Evolutionary conservation across 2,888 invertebrate genomes (phyloP).

Genomic region (Rotaria socialis): DNA sequence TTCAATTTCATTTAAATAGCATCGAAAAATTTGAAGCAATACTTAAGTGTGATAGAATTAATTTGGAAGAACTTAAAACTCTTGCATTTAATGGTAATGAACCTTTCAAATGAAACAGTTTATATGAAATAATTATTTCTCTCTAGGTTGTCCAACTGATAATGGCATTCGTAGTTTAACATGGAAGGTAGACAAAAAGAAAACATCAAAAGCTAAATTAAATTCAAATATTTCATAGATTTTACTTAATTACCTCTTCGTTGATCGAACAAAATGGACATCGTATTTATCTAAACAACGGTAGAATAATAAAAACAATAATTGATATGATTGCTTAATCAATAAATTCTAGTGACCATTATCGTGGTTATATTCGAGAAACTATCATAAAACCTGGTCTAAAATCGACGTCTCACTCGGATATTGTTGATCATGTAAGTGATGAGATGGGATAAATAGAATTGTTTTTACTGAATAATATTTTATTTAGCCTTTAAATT

Average conservation of each 20-base stretch:
- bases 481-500: conserved; percentile 75
- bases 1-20: conserved; percentile 14
- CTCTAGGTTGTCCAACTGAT: conserved; percentile 44
- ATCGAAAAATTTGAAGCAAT: conserved; percentile 40
- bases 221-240: not conserved
- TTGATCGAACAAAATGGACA: conserved; percentile 40
- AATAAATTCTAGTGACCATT: conserved; percentile 19
- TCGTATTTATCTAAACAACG: conserved; percentile 37
- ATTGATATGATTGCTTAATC: too few relatives aligned
- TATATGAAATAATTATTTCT: not conserved
- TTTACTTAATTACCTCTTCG: conserved; percentile 40
- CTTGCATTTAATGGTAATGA: conserved; percentile 33
- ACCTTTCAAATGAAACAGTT: not conserved
- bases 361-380: conserved; percentile 43
- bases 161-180: conserved; percentile 42
- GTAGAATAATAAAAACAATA: not conserved
- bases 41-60: conserved; percentile 40
- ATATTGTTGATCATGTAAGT: conserved; percentile 41
- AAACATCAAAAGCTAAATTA: not conserved
- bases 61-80: conserved; percentile 36
- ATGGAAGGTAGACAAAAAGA: conserved; percentile 33
- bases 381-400: conserved; percentile 45
- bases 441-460: too few relatives aligned
- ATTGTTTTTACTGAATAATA: too few relatives aligned
- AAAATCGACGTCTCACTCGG: not conserved